Evolutionary conservation across 2,888 invertebrate genomes (phyloP), one percentile per base, ranked within the genome.

Genomic region (Dugesia japonica): DNA sequence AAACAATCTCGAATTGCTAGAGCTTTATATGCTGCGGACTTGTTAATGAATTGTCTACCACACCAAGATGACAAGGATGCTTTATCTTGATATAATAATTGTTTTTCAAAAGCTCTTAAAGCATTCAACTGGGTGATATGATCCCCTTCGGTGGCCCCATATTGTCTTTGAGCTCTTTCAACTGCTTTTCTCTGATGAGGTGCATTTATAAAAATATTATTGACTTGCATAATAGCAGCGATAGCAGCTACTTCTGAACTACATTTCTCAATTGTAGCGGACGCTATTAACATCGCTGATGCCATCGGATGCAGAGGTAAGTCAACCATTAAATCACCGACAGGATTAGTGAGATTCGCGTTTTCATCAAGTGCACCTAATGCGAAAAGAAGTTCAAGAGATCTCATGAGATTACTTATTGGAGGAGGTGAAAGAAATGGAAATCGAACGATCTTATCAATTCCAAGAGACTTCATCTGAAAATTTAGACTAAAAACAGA

Each of bases 211-310:
- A 93, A 94, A 0, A 94, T 88, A 74, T 90, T 90, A 84, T 95
- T 92, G 0, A 97, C 92, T 87, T 98, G 97, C 38, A 95, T 86
- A 91, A 95, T 91, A 0, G 94, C 89, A 1, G 92, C 89, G 79
- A 98, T 91, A 0, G 90, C 90, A 0, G 92, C 85, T 0, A 92
- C 90, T 84, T 98, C 97, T 79, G 92, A 91, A 0, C 92, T 90
- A 82, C 97, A 98, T 13, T 56, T 56, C 0, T 90, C 91, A 86
- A 90, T 91, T 81, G 92, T 26, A 82, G 83, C 83, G 23, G 86
- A 84, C 33, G 87, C 87, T 42, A 92, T 88, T 0, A 97, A 83
- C 82, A 92, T 90, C 85, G 91, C 92, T 0, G 93, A 90, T 80
- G 90, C 89, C 86, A 91, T 89, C 0, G 95, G 93, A 79, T 88